Evolutionary conservation across 2,113 vertebrate species (phyloP), one percentile per base, ranked within the genome.

Genomic region (Rhea pennata): DNA sequence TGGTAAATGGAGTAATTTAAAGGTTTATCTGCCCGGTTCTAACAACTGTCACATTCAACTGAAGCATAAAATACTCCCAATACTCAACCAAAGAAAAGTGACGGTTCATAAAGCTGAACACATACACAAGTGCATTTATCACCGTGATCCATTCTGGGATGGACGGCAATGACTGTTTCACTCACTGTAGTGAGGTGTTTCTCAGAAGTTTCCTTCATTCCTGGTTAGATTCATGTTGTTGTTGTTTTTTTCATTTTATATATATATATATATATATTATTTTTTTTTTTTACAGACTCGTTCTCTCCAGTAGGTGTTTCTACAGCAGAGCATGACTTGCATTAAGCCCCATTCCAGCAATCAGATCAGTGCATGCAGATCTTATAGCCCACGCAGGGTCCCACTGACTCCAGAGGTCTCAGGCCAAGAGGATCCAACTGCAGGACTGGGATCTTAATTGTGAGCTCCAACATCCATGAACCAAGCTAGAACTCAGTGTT

Each of bases 181-280:
- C 61, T 10, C 61, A 29, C 61, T 66, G 40, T 44, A 48, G 48
- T 19, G 39, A 89, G 36, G 39, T 56, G n/a, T 66, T 97, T 97
- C 90, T 82, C 84, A 65, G 81, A 95, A 88, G 59, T n/a, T 84
- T 86, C 53, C 77, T 90, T 94, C 84, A 88, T 74, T 93, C 73
- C 70, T 61, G 26, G 26, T 73, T 66, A n/a, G 44, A 64, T 65
- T 53, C 73, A 48, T 54, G 27, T 74, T 39, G 21, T 14, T 7
- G 8, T 42, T 85, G 36, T 36, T 36, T 36, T 36, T 36, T 36
- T 36, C 36, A 36, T 36, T 36, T 36, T 36, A 36, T 36, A 27
- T 7, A 53, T 67, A 29, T 19, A 53, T 74, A 27, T n/a, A 1
- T 69, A 31, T 48, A 36, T 36, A n/a, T 15, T 15, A 10, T 61